Base-by-base conservation (phyloP, 2,797 vertebrate genomes). In the Coendou prehensilis region DNA sequence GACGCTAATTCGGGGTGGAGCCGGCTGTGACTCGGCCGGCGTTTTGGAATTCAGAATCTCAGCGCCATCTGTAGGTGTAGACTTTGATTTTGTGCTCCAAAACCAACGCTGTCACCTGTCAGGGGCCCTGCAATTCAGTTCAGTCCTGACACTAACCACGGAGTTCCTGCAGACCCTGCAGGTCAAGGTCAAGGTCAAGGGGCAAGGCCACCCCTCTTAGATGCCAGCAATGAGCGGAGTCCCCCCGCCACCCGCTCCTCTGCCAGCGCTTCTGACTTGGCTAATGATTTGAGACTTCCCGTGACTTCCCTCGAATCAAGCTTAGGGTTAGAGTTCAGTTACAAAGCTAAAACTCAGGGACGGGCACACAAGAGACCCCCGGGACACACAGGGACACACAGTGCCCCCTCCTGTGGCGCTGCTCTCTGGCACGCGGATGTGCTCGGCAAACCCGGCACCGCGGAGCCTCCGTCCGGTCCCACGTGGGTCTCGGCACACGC, bases 11-110 rank as follows among this genome's bases (percentile, higher is more conserved):
- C 57, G 2, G 10, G 22, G 22, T 33, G 59, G 69, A 59, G 1
- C 14, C 20, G 22, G 10, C 20, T 28, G 14, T 67, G 64, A 6
- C 17, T n/a, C 28, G 22, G 67, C 9, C 33, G 8, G 18, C 41
- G 4, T 41, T 45, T 30, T 4, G 45, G 9, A 22, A 22, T 5
- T 0, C 9, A 9, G 3, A 22, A 11, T 30, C 37, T 61, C 14
- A 9, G 23, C 4, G 67, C 59, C 0, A 4, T 41, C 41, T 22
- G 52, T 7, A 23, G 41, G 45, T 2, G 1, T 47, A 22, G 75
- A 50, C 1, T 0, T 17, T 1, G 6, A 4, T n/a, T 33, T 23
- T 45, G 75, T 11, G 45, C 20, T 41, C 54, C 0, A 5, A 10
- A 5, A 8, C 3, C 64, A 89, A 8, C 45, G 45, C 56, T 18